Percentiles rank a stretch among this genome's conserved stretches.
These are phyloP conservation scores for Pammene fasciana DNA, from an alignment of 2,888 invertebrate species.

Conservation along the genomic window DNA sequence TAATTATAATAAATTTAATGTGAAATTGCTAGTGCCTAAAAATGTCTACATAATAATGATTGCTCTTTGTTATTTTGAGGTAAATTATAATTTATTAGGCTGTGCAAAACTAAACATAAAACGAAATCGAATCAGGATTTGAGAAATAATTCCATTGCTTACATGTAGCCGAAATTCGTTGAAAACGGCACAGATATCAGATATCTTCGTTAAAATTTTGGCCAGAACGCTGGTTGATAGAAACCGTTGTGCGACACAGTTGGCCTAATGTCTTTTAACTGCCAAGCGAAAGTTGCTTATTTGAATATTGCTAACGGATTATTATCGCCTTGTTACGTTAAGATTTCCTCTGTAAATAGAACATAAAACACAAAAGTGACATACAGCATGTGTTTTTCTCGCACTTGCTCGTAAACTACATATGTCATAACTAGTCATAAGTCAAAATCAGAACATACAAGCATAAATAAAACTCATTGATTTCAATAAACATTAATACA, in stretches of 20 bases:
- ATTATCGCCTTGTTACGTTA: slow-evolving; percentile 20
- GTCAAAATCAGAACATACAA: too few relatives aligned
- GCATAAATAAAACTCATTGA: too few relatives aligned
- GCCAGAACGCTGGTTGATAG: slow-evolving; percentile 32
- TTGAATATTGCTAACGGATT: slow-evolving; percentile 38
- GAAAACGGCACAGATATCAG: not conserved
- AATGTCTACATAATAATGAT: too few relatives aligned
- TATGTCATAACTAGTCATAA: not conserved
- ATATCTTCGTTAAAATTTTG: slow-evolving; percentile 22
- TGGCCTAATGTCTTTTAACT: slow-evolving; percentile 34
- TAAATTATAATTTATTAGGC: too few relatives aligned
- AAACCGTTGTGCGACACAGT: slow-evolving; percentile 41
- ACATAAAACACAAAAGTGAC: slow-evolving; percentile 7
- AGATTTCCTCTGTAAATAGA: slow-evolving; percentile 24
- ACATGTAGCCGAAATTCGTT: not conserved
- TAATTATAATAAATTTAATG: too few relatives aligned
- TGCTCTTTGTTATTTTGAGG: too few relatives aligned
- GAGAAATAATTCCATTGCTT: too few relatives aligned
- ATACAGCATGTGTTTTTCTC: not conserved
- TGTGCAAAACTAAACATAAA: too few relatives aligned
- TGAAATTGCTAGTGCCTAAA: too few relatives aligned
- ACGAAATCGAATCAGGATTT: too few relatives aligned
- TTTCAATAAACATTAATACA: too few relatives aligned
- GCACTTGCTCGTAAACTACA: not conserved
- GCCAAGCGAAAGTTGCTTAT: slow-evolving; percentile 41